Conservation (phyloP, 2,113 vertebrate species). For the Jaculus jaculus region DNA sequence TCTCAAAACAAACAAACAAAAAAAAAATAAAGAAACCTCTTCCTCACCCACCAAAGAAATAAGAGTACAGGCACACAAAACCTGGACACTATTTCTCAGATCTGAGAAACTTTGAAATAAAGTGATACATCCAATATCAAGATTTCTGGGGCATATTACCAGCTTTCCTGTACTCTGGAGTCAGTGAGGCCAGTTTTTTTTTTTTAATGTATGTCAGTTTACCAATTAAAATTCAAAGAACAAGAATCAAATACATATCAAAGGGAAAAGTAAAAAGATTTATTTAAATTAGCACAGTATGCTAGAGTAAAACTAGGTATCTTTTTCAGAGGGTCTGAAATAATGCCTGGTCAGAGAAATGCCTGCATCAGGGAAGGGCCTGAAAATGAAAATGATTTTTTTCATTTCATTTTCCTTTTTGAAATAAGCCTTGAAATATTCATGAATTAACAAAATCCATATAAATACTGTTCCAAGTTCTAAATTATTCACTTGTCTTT, state of each 20-base stretch:
- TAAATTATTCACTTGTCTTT: neutral
- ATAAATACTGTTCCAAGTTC: neutral
- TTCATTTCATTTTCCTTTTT: constrained; percentile 18
- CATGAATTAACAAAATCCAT: neutral
- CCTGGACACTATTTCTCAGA: neutral
- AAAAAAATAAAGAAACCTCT: neutral
- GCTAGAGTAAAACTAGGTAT: neutral
- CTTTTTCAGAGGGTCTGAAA: neutral
- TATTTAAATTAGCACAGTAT: neutral
- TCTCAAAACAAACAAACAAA: too few relatives aligned
- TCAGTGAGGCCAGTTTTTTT: neutral
- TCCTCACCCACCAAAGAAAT: too few relatives aligned
- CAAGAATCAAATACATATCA: neutral
- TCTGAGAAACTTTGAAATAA: constrained; percentile 38
- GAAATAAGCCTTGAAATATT: neutral
- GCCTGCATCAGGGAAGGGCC: neutral
- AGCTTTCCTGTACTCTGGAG: neutral
- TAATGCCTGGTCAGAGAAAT: neutral
- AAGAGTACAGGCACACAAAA: neutral
- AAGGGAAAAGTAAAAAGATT: neutral
- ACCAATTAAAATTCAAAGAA: neutral
- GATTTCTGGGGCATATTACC: neutral
- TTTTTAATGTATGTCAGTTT: neutral
- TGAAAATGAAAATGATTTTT: neutral
- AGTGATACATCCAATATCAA: neutral